Evolutionary conservation across 2,797 vertebrate genomes (phyloP).

Genomic region (Artibeus lituratus): DNA sequence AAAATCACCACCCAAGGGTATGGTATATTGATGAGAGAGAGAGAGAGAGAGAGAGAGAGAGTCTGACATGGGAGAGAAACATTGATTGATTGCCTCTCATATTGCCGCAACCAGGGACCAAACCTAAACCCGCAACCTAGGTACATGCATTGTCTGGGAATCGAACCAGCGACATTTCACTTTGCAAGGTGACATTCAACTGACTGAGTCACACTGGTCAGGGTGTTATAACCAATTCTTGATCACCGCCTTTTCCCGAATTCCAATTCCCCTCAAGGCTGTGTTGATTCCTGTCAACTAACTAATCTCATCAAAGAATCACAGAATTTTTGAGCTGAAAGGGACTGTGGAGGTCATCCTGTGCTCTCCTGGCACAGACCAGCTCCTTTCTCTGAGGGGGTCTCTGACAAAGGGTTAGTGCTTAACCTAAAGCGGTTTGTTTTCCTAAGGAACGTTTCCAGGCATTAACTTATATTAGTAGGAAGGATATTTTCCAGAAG

Average conservation of each 20-base stretch:
- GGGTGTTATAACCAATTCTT: neutral
- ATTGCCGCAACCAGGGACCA: neutral
- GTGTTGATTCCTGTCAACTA: neutral
- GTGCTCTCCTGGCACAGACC: neutral
- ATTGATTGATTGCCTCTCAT: neutral
- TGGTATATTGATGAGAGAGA: neutral
- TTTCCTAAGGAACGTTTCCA: slow-evolving; percentile 13
- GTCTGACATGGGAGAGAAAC: neutral
- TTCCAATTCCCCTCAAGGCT: neutral
- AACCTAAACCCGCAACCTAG: neutral
- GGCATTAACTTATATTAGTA: neutral
- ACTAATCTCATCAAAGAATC: neutral
- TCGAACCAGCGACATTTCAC: neutral
- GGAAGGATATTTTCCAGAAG: neutral
- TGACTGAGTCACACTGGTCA: no score
- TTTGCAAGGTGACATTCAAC: neutral
- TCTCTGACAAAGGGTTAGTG: neutral
- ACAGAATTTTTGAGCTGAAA: neutral
- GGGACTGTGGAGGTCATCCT: neutral
- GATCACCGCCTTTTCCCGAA: neutral
- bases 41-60: neutral
- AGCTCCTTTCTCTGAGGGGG: neutral
- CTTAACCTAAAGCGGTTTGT: neutral
- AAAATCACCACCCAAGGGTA: neutral
- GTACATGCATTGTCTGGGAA: neutral